These are phyloP conservation scores for Eledona agricola DNA, from an alignment of 2,888 invertebrate genomes.

Conservation along the genomic window DNA sequence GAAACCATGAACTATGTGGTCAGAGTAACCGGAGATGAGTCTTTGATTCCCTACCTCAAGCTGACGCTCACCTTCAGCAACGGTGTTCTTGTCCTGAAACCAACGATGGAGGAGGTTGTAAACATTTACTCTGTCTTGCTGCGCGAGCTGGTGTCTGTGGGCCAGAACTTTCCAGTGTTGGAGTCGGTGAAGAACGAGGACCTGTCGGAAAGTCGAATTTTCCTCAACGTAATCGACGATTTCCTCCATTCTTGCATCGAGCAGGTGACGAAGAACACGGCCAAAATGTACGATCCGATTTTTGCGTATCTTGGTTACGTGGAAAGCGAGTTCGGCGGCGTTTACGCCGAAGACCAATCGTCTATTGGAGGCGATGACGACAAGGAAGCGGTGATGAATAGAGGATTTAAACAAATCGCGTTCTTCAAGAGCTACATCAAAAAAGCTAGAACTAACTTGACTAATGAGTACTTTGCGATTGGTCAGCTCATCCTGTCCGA, in stretches of 20 bases:
- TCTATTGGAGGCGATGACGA: conserved; percentile 42
- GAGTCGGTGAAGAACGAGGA: conserved; percentile 47
- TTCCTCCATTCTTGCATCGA: conserved; percentile 63
- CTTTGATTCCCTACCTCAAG: conserved; percentile 70
- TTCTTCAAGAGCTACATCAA: conserved; percentile 70
- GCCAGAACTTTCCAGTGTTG: conserved; percentile 61
- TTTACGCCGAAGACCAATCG: conserved; percentile 49
- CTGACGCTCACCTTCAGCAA: conserved; percentile 56
- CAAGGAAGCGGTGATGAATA: conserved; percentile 67
- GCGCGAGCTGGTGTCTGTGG: conserved; percentile 45
- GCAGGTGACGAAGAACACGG: conserved; percentile 65
- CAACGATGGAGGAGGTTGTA: conserved; percentile 68
- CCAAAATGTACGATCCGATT: conserved; percentile 67
- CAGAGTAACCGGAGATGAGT: conserved; percentile 65
- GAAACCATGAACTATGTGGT: conserved; percentile 72
- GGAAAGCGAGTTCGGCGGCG: conserved; percentile 66
- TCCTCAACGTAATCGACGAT: conserved; percentile 52
- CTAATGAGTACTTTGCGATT: conserved; percentile 74
- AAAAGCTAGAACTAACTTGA: conserved; percentile 69
- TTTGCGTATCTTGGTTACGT: conserved; percentile 66
- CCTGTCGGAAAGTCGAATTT: conserved; percentile 44
- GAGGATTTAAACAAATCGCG: conserved; percentile 69
- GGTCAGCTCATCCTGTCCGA: conserved; percentile 71
- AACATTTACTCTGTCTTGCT: conserved; percentile 68
- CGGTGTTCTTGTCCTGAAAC: conserved; percentile 63